Percentiles rank a stretch among this genome's conserved stretches.
Conservation (phyloP, 1,140 invertebrate species). For the Drosophila rufa region DNA sequence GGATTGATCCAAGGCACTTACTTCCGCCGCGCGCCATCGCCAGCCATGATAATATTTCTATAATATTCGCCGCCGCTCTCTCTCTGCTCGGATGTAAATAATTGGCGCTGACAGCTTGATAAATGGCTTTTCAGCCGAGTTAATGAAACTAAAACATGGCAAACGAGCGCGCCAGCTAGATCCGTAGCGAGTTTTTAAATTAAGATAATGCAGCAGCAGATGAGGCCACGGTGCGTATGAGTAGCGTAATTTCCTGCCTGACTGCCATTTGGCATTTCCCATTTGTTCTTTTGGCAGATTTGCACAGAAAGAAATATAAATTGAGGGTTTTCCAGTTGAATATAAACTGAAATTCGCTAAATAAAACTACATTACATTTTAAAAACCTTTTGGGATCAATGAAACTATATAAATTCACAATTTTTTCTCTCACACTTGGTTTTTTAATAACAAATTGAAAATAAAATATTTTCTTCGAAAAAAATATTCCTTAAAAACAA, state of each 20-base stretch:
- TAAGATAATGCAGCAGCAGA: conserved; percentile 71
- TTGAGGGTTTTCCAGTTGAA: accelerated
- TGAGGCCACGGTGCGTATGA: conserved; percentile 71
- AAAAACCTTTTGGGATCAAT: too few relatives aligned
- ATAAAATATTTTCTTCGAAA: neutral
- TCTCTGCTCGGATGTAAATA: conserved; percentile 60
- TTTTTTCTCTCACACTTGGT: too few relatives aligned
- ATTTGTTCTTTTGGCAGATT: conserved; percentile 29
- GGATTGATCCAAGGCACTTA: conserved; percentile 37
- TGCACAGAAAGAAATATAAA: neutral
- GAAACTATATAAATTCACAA: too few relatives aligned
- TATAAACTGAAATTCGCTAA: neutral
- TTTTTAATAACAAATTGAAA: too few relatives aligned
- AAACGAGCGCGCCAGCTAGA: conserved; percentile 36
- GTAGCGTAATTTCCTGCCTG: conserved; percentile 71
- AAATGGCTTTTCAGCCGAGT: conserved; percentile 75
- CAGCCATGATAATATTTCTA: conserved; percentile 64
- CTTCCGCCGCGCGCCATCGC: neutral
- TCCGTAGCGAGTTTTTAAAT: conserved; percentile 66
- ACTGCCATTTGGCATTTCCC: conserved; percentile 53
- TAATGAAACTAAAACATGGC: conserved; percentile 79
- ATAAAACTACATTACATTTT: neutral
- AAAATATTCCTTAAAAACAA: neutral
- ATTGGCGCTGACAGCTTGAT: conserved; percentile 79
- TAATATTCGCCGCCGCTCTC: conserved; percentile 40